Percentiles rank a stretch among this genome's conserved stretches.
phyloP scores from a whole-genome alignment of 2,113 vertebrate genomes.

The Hemicordylus capensis region DNA sequence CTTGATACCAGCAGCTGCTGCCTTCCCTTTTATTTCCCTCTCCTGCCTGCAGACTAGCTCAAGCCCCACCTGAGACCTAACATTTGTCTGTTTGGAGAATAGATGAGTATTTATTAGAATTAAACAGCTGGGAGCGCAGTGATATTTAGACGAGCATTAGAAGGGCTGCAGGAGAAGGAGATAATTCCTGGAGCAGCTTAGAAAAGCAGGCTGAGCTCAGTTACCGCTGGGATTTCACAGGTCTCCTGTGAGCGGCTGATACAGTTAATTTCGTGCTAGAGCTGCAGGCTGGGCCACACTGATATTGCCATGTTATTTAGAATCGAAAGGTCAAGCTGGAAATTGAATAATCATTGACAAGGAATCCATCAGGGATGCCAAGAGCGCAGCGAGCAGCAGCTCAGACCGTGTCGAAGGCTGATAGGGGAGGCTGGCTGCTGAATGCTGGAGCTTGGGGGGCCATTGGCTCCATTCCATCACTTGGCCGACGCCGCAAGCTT shows the following conservation, averaged over 20 bases:
- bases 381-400: slow-evolving; percentile 47
- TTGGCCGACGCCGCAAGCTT: neutral
- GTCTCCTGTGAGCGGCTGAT: slow-evolving; percentile 73
- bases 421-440: slow-evolving; percentile 5
- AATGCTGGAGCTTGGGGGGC: neutral
- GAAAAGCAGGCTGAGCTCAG: slow-evolving; percentile 57
- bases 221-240: slow-evolving; percentile 64
- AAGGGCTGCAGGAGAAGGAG: slow-evolving; percentile 64
- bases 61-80: slow-evolving; percentile 71
- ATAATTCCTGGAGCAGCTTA: slow-evolving; percentile 67
- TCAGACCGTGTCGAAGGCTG: slow-evolving; percentile 13
- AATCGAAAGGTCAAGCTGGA: slow-evolving; percentile 78
- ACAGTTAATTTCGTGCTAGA: slow-evolving; percentile 72
- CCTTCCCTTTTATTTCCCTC: slow-evolving; percentile 5
- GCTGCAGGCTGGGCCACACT: slow-evolving; percentile 66
- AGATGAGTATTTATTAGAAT: slow-evolving; percentile 78
- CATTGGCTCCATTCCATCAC: neutral
- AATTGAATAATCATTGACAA: slow-evolving; percentile 84
- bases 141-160: slow-evolving; percentile 87
- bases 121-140: slow-evolving; percentile 79
- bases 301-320: slow-evolving; percentile 78
- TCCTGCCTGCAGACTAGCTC: slow-evolving; percentile 14
- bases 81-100: slow-evolving; percentile 77
- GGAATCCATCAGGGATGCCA: slow-evolving; percentile 65
- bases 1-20: neutral